A percentile compares a stretch with the other conserved stretches of the same genome.
Evolutionary conservation across 1,140 invertebrate genomes (phyloP).

Genomic region (Drosophila kepulauana): DNA sequence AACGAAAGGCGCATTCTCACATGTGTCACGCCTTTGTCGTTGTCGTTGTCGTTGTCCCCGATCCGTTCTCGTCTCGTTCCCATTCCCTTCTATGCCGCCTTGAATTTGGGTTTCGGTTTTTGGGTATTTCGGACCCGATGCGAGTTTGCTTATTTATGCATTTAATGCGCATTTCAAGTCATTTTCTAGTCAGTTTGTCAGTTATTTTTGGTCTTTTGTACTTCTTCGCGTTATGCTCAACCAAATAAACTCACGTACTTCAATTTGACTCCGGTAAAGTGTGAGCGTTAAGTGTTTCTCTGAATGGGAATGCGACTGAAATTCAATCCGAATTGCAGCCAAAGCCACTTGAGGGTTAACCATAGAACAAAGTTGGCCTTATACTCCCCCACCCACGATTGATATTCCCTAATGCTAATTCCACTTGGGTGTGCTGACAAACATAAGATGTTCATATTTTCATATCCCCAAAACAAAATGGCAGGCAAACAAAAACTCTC

Average conservation of each 20-base stretch:
- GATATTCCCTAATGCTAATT: constrained; percentile 52
- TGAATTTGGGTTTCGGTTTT: neutral
- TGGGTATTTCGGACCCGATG: constrained; percentile 26
- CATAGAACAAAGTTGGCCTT: constrained; percentile 26
- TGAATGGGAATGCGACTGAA: constrained; percentile 50
- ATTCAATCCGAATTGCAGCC: constrained; percentile 45
- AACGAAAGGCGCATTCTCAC: constrained; percentile 68
- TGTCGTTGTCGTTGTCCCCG: neutral
- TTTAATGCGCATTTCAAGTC: constrained; percentile 68
- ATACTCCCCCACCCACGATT: neutral
- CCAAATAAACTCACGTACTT: constrained; percentile 77
- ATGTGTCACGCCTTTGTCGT: constrained; percentile 50
- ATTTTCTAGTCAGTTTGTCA: constrained; percentile 45
- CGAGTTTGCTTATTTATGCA: constrained; percentile 53
- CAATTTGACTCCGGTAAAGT: constrained; percentile 47
- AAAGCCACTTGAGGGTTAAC: constrained; percentile 37
- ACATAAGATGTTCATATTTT: constrained; percentile 28
- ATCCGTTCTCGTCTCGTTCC: constrained; percentile 7
- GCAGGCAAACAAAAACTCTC: constrained; percentile 30
- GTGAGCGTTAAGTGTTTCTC: constrained; percentile 50
- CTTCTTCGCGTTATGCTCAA: neutral
- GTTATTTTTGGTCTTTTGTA: constrained; percentile 24
- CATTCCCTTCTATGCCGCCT: neutral
- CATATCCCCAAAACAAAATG: constrained; percentile 7
- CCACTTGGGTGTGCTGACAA: constrained; percentile 67